A percentile compares a stretch with the other conserved stretches of the same genome.
phyloP scores from a whole-genome alignment of 2,113 vertebrate genomes.

The Amphilophus citrinellus region DNA sequence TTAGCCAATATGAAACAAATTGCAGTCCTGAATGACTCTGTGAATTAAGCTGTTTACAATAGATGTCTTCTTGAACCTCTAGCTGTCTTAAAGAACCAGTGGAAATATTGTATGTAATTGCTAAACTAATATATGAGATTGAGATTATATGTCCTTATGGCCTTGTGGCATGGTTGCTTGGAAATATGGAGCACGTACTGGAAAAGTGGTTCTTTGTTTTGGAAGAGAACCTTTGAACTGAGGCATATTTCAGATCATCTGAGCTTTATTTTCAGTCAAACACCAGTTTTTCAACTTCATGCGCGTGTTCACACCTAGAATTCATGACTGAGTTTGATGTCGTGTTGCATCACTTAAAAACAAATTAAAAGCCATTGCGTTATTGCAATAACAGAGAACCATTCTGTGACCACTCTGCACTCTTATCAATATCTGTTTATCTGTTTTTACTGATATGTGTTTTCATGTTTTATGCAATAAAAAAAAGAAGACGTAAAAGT shows the following conservation, averaged over 20 bases:
- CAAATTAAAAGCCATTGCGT: neutral
- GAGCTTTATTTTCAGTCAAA: neutral
- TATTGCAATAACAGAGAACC: neutral
- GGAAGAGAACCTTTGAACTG: constrained; percentile 12
- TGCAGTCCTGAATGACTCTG: constrained; percentile 44
- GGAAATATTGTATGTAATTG: constrained; percentile 43
- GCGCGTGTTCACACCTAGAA: neutral
- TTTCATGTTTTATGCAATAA: neutral
- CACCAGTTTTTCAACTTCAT: neutral
- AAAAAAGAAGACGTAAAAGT: neutral
- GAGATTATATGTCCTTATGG: constrained; percentile 36
- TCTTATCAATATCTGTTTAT: neutral
- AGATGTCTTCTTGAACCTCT: constrained; percentile 48
- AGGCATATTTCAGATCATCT: constrained; percentile 9
- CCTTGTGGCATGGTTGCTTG: constrained; percentile 35
- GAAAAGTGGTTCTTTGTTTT: constrained; percentile 55
- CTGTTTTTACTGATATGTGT: neutral
- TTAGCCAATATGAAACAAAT: constrained; percentile 59
- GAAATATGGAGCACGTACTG: constrained; percentile 50
- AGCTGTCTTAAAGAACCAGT: constrained; percentile 28
- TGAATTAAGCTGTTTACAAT: constrained; percentile 65
- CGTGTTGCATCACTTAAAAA: neutral
- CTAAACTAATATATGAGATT: constrained; percentile 58
- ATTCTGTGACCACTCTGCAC: neutral
- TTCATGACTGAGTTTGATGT: neutral